Base-by-base conservation (phyloP, 2,797 vertebrate species). In the Poecilia gillii region DNA sequence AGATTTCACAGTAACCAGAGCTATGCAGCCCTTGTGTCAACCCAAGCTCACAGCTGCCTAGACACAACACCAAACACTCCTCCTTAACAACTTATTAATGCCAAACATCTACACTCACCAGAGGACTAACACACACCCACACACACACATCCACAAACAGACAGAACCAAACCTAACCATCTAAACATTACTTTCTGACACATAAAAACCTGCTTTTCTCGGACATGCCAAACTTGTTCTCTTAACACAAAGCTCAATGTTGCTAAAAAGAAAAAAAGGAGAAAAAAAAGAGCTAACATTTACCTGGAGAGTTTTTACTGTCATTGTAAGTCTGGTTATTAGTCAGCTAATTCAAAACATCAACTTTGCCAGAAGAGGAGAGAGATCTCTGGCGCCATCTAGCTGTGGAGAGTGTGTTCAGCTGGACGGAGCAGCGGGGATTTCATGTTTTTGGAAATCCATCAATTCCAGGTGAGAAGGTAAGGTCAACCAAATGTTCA, bases 1-100 rank as follows among this genome's bases (percentile, higher is more conserved):
- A 82, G 85, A 94, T 88, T 90, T 83, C 82, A 76, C 87, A 74
- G 95, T 92, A 95, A 95, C 92, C 82, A 88, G 93, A 95, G 94
- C 93, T 81, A 87, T 53, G 43, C 85, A 79, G 82, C 85, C 88
- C 87, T 82, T 74, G 87, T 85, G 87, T 90, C 86, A 82, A 88
- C 88, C 75, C 86, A 80, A 86, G 82, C 92, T 88, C 90, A 72
- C 84, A 76, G 83, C 81, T 64, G 59, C 83, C 75, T 90, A 95
- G 93, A 94, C 94, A 92, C 89, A 91, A 95, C 90, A 94, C 79
- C 81, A 89, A 90, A 93, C 89, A 89, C 72, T 41, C 66, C 87
- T 85, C 75, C 55, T 28, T 74, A 74, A 84, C 78, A 57, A 78
- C 80, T 75, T 4, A 14, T 68, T 85, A 72, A 85, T 76, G 81